Evolutionary conservation across 2,113 vertebrate genomes (phyloP).

Genomic region (Emydura subglobosa): DNA sequence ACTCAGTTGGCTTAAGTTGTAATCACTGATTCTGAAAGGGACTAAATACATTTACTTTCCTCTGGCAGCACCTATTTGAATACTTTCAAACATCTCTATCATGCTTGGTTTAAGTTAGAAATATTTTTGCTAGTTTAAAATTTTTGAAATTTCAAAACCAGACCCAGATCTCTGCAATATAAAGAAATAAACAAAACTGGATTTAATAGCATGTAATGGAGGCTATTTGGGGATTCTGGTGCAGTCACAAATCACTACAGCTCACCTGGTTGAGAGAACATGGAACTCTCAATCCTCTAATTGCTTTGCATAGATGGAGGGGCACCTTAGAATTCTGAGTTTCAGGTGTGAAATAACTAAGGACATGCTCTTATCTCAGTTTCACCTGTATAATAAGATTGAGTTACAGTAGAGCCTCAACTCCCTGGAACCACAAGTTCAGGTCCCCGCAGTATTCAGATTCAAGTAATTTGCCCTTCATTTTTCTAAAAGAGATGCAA

Average conservation of each 20-base stretch:
- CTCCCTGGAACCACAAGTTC: neutral
- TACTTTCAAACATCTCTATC: neutral
- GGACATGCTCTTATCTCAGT: neutral
- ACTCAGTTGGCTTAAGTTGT: neutral
- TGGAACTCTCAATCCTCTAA: neutral
- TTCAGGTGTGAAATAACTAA: neutral
- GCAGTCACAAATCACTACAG: no score
- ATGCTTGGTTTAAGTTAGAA: neutral
- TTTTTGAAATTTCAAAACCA: neutral
- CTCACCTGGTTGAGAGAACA: neutral
- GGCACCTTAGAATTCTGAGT: neutral
- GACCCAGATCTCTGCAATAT: neutral
- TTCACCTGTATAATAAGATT: neutral
- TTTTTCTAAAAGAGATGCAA: neutral
- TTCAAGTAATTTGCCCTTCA: neutral
- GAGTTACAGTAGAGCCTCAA: neutral
- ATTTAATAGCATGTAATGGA: neutral
- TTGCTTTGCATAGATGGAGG: neutral
- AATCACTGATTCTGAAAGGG: neutral
- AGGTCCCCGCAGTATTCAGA: neutral
- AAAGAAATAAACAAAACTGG: neutral
- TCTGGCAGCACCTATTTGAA: neutral
- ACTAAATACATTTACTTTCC: neutral
- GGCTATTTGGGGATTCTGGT: neutral
- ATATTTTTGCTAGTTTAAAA: neutral